These are phyloP conservation scores for Neosilurus mollespiculum DNA, from an alignment of 2,797 vertebrate species.

Conservation along the genomic window DNA sequence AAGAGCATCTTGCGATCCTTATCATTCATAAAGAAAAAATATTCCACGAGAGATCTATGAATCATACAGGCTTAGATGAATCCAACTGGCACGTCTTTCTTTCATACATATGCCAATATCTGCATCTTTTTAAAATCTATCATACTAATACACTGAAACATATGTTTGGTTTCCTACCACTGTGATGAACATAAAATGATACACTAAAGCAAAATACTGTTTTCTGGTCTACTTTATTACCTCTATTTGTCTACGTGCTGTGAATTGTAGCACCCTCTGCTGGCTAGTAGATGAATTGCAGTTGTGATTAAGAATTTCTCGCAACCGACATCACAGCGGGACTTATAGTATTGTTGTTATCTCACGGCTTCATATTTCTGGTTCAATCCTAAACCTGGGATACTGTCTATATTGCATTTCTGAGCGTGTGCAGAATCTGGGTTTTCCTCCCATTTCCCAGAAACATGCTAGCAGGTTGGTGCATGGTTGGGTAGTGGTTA, in stretches of 20 bases:
- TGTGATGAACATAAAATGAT: neutral
- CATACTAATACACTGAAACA: neutral
- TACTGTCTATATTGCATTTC: neutral
- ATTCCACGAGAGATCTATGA: constrained; percentile 45
- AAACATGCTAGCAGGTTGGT: neutral
- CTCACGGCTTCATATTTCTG: neutral
- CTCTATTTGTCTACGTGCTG: neutral
- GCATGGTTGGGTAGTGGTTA: too few relatives aligned
- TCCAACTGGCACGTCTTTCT: constrained; percentile 31
- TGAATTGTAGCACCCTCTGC: neutral
- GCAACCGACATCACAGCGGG: neutral
- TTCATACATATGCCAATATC: constrained; percentile 44
- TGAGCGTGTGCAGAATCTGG: neutral
- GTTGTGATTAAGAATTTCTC: neutral
- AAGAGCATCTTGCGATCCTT: constrained; percentile 36
- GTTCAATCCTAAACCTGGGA: neutral
- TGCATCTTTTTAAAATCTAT: constrained; percentile 32
- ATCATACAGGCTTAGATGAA: constrained; percentile 50
- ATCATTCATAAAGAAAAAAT: constrained; percentile 30
- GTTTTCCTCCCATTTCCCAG: neutral
- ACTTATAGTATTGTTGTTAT: neutral
- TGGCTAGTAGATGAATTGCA: neutral
- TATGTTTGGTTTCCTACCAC: constrained; percentile 27
- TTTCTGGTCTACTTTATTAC: neutral
- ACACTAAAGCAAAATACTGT: neutral